A percentile compares a stretch with the other conserved stretches of the same genome.
phyloP scores from a whole-genome alignment of 1,140 invertebrate genomes.

The Formica exsecta region DNA sequence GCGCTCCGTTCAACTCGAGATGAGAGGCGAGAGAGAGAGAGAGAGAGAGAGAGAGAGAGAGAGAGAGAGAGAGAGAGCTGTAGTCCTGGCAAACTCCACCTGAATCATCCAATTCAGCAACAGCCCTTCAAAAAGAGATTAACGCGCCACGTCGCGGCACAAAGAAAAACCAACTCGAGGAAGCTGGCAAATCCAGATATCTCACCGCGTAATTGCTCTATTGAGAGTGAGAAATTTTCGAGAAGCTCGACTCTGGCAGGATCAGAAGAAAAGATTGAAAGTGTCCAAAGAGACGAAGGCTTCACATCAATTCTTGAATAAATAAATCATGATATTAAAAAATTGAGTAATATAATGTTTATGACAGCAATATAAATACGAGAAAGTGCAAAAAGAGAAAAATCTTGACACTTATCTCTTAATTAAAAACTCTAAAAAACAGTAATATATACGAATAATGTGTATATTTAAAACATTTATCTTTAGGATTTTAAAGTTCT shows the following conservation, averaged over 20 bases:
- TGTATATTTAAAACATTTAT: not conserved
- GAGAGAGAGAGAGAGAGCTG: conserved; percentile 21
- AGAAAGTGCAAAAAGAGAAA: not conserved
- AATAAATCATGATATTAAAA: not conserved
- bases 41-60: not conserved
- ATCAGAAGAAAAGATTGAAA: conserved; percentile 27
- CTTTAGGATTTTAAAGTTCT: not conserved
- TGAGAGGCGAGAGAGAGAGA: conserved; percentile 48
- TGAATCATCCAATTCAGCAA: conserved; percentile 75
- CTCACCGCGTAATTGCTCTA: conserved; percentile 67
- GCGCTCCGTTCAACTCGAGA: conserved; percentile 1
- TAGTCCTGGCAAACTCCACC: conserved; percentile 73
- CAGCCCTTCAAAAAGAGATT: conserved; percentile 73
- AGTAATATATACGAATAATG: not conserved
- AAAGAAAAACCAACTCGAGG: conserved; percentile 65
- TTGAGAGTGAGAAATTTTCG: conserved; percentile 56
- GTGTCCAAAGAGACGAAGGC: not conserved
- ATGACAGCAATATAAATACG: not conserved
- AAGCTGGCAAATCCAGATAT: conserved; percentile 67
- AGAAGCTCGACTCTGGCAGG: conserved; percentile 13
- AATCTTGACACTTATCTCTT: not conserved
- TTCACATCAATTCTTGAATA: conserved; percentile 9
- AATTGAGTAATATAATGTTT: not conserved
- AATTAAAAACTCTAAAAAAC: not conserved
- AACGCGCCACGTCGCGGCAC: conserved; percentile 71